A percentile compares a stretch with the other conserved stretches of the same genome.
phyloP scores from a whole-genome alignment of 2,113 vertebrate species.

The Gracilinanus agilis region DNA sequence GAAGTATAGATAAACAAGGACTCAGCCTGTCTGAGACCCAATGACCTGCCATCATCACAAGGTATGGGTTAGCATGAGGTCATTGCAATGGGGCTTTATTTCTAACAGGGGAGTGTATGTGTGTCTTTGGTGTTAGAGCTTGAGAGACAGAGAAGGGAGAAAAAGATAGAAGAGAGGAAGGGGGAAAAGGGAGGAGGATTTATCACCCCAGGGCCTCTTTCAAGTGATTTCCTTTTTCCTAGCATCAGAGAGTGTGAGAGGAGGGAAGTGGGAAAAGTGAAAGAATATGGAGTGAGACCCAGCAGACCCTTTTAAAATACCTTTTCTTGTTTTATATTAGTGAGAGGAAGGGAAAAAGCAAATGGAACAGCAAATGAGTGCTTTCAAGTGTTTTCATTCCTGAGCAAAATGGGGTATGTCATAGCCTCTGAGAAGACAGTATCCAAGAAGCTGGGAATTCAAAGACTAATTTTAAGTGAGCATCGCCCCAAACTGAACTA shows the following conservation, averaged over 20 bases:
- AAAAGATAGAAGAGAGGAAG: neutral
- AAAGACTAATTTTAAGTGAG: slow-evolving; percentile 7
- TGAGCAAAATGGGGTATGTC: slow-evolving; percentile 44
- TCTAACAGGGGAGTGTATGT: rapidly evolving
- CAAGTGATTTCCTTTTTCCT: slow-evolving; percentile 25
- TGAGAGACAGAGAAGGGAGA: neutral
- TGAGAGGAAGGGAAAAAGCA: slow-evolving; percentile 3
- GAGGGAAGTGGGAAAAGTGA: neutral
- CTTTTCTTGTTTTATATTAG: neutral
- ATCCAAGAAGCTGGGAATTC: slow-evolving; percentile 3
- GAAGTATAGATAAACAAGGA: slow-evolving; percentile 15
- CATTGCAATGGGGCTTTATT: neutral
- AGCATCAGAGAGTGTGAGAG: slow-evolving; percentile 25
- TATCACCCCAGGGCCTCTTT: slow-evolving; percentile 18
- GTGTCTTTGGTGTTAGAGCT: neutral
- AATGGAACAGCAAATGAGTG: slow-evolving; percentile 37
- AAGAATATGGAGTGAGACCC: neutral
- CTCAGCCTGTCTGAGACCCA: neutral
- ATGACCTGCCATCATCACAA: slow-evolving; percentile 19
- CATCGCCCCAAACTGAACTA: neutral
- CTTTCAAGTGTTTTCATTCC: slow-evolving; percentile 59
- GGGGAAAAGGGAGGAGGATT: neutral
- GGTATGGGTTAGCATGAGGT: neutral
- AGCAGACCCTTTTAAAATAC: slow-evolving; percentile 34
- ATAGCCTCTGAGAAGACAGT: slow-evolving; percentile 6